A percentile compares a stretch with the other conserved stretches of the same genome.
Conservation (phyloP, 2,888 invertebrate genomes). For the Gortyna flavago region DNA sequence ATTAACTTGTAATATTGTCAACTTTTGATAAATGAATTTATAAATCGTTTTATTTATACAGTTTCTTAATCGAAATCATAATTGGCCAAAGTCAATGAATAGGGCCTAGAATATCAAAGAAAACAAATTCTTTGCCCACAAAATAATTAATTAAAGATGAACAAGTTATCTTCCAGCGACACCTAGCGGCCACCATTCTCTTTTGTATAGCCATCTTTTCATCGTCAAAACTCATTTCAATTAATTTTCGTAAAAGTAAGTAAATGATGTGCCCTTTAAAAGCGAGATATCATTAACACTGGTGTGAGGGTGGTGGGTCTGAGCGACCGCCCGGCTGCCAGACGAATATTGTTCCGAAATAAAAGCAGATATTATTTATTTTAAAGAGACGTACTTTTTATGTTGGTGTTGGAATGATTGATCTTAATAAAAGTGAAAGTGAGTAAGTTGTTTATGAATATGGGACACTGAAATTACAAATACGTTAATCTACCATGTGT, state of each 20-base stretch:
- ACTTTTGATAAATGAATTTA: constrained; percentile 52
- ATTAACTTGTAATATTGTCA: constrained; percentile 46
- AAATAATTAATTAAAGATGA: constrained; percentile 89
- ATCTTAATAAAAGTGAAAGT: constrained; percentile 5
- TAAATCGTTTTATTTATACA: constrained; percentile 70
- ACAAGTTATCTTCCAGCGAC: constrained; percentile 88
- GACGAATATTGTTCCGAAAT: constrained; percentile 43
- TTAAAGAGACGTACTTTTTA: background rate
- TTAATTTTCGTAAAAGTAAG: constrained; percentile 90
- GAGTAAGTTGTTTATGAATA: background rate
- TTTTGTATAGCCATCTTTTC: constrained; percentile 89
- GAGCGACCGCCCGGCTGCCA: constrained; percentile 52
- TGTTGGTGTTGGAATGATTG: constrained; percentile 8
- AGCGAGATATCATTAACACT: constrained; percentile 90
- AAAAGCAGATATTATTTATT: constrained; percentile 41
- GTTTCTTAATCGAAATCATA: constrained; percentile 81
- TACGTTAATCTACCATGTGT: background rate
- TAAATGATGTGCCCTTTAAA: constrained; percentile 89
- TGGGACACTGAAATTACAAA: background rate
- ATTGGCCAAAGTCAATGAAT: constrained; percentile 80
- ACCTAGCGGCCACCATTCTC: constrained; percentile 87
- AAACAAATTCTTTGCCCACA: constrained; percentile 85
- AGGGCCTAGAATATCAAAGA: constrained; percentile 81
- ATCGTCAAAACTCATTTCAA: constrained; percentile 90
- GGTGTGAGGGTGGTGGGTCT: constrained; percentile 69